A percentile compares a stretch with the other conserved stretches of the same genome.
Evolutionary conservation across 1,140 invertebrate species (phyloP).

Genomic region (Danaus plexippus): DNA sequence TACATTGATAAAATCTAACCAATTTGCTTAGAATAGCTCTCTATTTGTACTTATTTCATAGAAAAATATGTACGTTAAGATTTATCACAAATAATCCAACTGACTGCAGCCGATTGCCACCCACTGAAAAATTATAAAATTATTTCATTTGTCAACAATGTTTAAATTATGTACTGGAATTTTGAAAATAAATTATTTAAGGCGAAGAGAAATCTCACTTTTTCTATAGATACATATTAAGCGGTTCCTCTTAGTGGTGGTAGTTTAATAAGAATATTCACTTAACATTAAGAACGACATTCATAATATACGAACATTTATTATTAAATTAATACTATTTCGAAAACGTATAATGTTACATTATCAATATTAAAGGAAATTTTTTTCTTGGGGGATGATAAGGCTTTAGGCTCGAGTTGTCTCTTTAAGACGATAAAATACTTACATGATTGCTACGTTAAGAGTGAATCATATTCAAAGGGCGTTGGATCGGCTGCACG

Average conservation of each 20-base stretch:
- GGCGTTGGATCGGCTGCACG: slow-evolving; percentile 71
- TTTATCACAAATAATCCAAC: slow-evolving; percentile 56
- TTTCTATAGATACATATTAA: too few relatives aligned
- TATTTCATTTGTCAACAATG: not conserved
- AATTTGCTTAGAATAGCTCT: slow-evolving; percentile 33
- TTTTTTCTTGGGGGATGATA: too few relatives aligned
- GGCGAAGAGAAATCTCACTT: too few relatives aligned
- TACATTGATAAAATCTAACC: slow-evolving; percentile 39
- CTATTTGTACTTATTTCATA: slow-evolving; percentile 68
- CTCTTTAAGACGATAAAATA: slow-evolving; percentile 16
- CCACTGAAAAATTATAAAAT: slow-evolving; percentile 40
- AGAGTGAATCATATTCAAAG: slow-evolving; percentile 73
- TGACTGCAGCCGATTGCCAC: slow-evolving; percentile 53
- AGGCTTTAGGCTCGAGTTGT: too few relatives aligned
- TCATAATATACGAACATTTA: too few relatives aligned
- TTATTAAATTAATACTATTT: too few relatives aligned
- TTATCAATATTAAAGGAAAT: too few relatives aligned
- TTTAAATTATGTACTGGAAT: not conserved
- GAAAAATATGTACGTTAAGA: slow-evolving; percentile 66
- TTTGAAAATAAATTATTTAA: slow-evolving; percentile 1
- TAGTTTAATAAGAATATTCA: too few relatives aligned
- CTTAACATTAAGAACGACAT: too few relatives aligned
- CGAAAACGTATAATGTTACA: too few relatives aligned
- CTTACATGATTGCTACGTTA: slow-evolving; percentile 70
- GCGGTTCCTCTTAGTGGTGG: too few relatives aligned